A percentile compares a stretch with the other conserved stretches of the same genome.
Evolutionary conservation across 2,113 vertebrate species (phyloP).

Genomic region (Otis tarda): DNA sequence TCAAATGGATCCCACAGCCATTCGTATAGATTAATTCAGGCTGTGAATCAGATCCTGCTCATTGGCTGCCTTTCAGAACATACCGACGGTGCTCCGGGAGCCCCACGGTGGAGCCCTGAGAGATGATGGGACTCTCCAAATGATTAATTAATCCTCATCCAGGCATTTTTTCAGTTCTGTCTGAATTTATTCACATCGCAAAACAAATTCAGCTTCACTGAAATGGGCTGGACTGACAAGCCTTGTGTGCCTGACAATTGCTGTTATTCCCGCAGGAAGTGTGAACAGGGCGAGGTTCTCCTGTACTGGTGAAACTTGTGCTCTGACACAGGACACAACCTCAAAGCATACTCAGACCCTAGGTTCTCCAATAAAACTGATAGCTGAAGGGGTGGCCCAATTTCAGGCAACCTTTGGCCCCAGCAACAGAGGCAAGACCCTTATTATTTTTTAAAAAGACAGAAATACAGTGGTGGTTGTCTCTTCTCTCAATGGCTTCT

Average conservation of each 20-base stretch:
- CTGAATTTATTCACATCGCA: constrained; percentile 52
- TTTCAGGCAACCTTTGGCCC: neutral
- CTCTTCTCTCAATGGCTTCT: neutral
- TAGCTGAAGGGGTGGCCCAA: neutral
- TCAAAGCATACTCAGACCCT: neutral
- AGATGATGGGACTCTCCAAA: constrained; percentile 18
- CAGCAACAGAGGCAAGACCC: neutral
- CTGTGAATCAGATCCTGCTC: constrained; percentile 66
- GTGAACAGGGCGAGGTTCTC: neutral
- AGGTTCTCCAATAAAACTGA: neutral
- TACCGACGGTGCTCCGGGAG: constrained; percentile 4
- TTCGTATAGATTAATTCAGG: constrained; percentile 65
- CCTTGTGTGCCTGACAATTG: neutral
- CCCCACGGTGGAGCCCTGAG: neutral
- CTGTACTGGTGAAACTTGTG: neutral
- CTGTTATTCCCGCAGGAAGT: neutral
- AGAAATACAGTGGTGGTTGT: neutral
- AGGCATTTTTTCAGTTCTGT: constrained; percentile 34
- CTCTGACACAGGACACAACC: neutral
- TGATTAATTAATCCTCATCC: constrained; percentile 70
- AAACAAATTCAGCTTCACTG: constrained; percentile 31
- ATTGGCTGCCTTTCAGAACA: constrained; percentile 68
- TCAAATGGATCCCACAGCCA: constrained; percentile 69
- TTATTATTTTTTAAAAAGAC: neutral
- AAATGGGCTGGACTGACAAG: neutral